Base-by-base conservation (phyloP, 2,888 invertebrate genomes). In the Eupithecia tripunctaria region DNA sequence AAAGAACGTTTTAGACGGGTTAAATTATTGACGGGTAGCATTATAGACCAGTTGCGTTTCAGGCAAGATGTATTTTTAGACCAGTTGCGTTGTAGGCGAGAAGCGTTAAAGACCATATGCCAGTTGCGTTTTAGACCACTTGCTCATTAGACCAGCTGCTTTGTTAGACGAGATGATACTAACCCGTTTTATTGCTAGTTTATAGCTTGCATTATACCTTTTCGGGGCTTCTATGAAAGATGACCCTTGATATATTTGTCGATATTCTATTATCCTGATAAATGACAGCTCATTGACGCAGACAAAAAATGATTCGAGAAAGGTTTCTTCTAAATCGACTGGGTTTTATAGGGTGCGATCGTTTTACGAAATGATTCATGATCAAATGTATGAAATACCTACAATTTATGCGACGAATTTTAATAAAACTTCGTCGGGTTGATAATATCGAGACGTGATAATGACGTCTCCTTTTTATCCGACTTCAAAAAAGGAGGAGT, bases 281-380 rank as follows among this genome's bases (percentile, higher is more conserved):
- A 75, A 72, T 75, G 64, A 70, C 38, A 15, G 36, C 38, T 51
- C 63, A 72, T 75, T 65, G 70, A 41, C 29, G 65, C 60, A 43
- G 47, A 64, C 25, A 67, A 70, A 51, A 75, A 72, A 70, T 32
- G 70, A 62, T 75, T 75, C 32, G 67, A 32, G 47, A 70, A 75
- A 51, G 65, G 67, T 68, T 32, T 6, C 32, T 32, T 72, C 69
- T 51, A 67, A 70, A 69, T 75, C 66, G 68, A 12, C 56, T 10
- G 47, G 15, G 67, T 70, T 75, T 71, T 72, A 70, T 72, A 62
- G 71, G 71, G 69, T 69, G 70, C 59, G 60, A 32, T 62, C 71
- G 70, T 68, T 71, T 72, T 72, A 60, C 32, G 60, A 64, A 70
- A 71, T 74, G 68, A 74, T 72, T 71, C 74, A 74, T 69, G 64